Percentiles rank a stretch among this genome's conserved stretches.
Evolutionary conservation across 2,888 invertebrate species (phyloP).

Genomic region (Megastigmus dorsalis): DNA sequence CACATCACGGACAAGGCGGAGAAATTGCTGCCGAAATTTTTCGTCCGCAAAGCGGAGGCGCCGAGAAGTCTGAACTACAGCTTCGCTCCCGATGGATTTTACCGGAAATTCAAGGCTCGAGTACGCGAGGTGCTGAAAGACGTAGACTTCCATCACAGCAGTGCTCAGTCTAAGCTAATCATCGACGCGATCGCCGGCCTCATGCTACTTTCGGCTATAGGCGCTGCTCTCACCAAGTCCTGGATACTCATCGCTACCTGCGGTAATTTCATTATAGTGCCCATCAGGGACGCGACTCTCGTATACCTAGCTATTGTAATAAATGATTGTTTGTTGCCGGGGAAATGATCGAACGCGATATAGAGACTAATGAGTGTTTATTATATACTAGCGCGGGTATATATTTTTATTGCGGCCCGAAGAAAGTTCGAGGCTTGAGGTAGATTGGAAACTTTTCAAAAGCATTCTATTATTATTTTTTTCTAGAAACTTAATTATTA

Average conservation of each 20-base stretch:
- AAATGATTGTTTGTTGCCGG: no score
- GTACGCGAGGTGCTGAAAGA: constrained; percentile 77
- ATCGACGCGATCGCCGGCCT: constrained; percentile 62
- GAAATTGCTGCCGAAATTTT: constrained; percentile 80
- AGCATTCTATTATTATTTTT: no score
- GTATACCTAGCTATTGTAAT: no score
- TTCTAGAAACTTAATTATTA: no score
- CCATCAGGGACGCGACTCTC: no score
- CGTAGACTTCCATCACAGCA: constrained; percentile 73
- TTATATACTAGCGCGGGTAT: no score
- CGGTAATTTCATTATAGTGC: constrained; percentile 60
- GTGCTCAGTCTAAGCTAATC: constrained; percentile 66
- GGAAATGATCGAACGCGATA: no score
- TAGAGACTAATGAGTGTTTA: no score
- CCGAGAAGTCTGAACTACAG: constrained; percentile 84
- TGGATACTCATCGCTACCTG: constrained; percentile 67
- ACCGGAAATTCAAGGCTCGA: constrained; percentile 80
- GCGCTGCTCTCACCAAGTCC: constrained; percentile 59
- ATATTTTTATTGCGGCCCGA: no score
- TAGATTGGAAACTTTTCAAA: no score
- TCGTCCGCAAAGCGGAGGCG: constrained; percentile 79
- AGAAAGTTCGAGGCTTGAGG: no score
- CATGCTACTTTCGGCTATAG: constrained; percentile 58
- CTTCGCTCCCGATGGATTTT: constrained; percentile 85
- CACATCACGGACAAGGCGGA: constrained; percentile 80